These are phyloP conservation scores for Orthonevra nobilis DNA, from an alignment of 2,888 invertebrate species.

Conservation along the genomic window DNA sequence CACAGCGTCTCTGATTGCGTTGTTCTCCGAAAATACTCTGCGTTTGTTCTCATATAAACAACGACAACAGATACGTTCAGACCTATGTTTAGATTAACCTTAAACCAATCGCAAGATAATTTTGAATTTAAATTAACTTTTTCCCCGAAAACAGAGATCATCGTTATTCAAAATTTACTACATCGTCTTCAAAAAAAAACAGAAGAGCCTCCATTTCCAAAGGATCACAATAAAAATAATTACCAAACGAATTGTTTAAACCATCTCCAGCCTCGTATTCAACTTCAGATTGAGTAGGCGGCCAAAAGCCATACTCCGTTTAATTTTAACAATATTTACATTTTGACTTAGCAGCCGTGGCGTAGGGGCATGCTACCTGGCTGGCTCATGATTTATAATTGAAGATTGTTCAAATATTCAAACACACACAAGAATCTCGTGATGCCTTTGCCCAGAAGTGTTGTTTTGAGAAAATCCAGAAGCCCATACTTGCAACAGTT, in stretches of 20 bases:
- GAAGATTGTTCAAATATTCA: constrained; percentile 40
- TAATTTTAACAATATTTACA: constrained; percentile 58
- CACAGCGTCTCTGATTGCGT: background rate
- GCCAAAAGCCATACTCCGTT: constrained; percentile 28
- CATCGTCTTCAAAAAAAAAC: constrained; percentile 40
- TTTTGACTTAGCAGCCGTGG: constrained; percentile 53
- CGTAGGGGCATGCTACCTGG: constrained; percentile 10
- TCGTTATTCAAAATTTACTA: constrained; percentile 57
- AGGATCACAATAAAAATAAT: constrained; percentile 59
- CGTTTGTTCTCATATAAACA: constrained; percentile 14
- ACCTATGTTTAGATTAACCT: constrained; percentile 24
- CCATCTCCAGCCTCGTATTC: constrained; percentile 7
- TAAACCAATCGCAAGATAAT: constrained; percentile 13
- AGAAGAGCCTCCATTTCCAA: constrained; percentile 8
- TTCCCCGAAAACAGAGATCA: constrained; percentile 37
- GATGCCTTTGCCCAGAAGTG: constrained; percentile 51
- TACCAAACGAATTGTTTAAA: constrained; percentile 30
- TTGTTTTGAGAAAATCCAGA: constrained; percentile 54
- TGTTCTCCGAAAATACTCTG: constrained; percentile 19
- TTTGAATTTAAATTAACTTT: constrained; percentile 26
- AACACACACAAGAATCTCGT: constrained; percentile 21
- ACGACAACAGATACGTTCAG: constrained; percentile 11
- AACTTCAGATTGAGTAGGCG: constrained; percentile 36
- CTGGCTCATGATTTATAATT: constrained; percentile 58
- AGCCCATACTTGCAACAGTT: constrained; percentile 38